Evolutionary conservation across 2,113 vertebrate species (phyloP).

Genomic region (Pseudorectes ferrugineus): DNA sequence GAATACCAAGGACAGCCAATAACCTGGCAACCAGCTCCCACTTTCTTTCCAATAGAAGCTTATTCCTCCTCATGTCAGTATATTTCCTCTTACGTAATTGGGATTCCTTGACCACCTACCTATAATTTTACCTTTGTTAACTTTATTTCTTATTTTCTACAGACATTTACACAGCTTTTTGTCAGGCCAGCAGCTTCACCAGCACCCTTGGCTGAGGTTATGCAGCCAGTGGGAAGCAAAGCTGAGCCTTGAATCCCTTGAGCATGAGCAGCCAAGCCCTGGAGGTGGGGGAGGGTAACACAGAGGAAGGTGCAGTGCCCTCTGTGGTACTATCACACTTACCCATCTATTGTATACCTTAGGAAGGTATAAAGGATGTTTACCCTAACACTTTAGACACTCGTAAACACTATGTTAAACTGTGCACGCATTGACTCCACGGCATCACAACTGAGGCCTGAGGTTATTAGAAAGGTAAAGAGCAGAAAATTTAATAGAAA

Average conservation of each 20-base stretch:
- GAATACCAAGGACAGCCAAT: not conserved
- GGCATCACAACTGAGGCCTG: not conserved
- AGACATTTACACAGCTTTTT: not conserved
- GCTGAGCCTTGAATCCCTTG: not conserved
- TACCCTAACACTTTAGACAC: not conserved
- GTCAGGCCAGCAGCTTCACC: not conserved
- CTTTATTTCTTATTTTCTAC: not conserved
- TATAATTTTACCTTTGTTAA: not conserved
- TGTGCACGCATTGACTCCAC: accelerated
- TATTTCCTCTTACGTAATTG: not conserved
- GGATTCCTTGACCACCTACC: not conserved
- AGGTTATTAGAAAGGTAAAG: not conserved
- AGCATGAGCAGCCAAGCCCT: not conserved
- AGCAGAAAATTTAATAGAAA: not conserved
- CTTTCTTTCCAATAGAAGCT: not conserved
- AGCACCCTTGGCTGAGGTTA: not conserved
- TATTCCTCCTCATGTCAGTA: not conserved
- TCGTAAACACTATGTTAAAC: not conserved
- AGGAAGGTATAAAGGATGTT: not conserved
- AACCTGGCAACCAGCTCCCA: not conserved
- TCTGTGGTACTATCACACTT: not conserved
- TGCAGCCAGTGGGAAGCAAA: not conserved
- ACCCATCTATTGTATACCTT: not conserved
- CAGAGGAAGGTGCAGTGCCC: not conserved
- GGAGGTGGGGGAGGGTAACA: accelerated